A percentile compares a stretch with the other conserved stretches of the same genome.
phyloP scores from a whole-genome alignment of 2,888 invertebrate genomes.

The Microplitis manilae region DNA sequence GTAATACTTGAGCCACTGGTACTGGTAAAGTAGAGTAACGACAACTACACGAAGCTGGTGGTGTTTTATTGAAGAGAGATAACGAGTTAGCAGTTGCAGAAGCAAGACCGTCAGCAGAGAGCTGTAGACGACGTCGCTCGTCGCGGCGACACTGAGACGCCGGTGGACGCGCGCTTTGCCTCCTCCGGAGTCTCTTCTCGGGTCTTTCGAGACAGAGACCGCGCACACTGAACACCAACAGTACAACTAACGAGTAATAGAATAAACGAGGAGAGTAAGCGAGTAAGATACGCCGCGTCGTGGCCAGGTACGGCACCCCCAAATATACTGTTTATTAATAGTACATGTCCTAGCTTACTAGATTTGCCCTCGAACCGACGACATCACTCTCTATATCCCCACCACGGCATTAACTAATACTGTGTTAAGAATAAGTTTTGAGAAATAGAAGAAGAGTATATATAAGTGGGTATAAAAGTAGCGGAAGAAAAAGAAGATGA shows the following conservation, averaged over 20 bases:
- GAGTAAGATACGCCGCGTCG: conserved; percentile 47
- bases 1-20: background rate
- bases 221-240: background rate
- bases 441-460: background rate
- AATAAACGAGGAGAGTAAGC: conserved; percentile 17
- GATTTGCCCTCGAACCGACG: conserved; percentile 66
- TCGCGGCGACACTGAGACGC: conserved; percentile 71
- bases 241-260: too few relatives aligned
- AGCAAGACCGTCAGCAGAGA: conserved; percentile 14
- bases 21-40: conserved; percentile 11
- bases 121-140: conserved; percentile 65
- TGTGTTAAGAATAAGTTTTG: background rate
- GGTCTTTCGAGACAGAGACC: conserved; percentile 52
- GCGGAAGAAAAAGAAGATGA: conserved; percentile 4
- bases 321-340: conserved; percentile 69
- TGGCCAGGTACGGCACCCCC: conserved; percentile 70
- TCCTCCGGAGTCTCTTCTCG: conserved; percentile 55
- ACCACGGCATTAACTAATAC: background rate
- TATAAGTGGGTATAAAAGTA: conserved; percentile 15
- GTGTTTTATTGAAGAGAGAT: background rate
- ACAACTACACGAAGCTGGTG: too few relatives aligned
- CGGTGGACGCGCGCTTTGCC: conserved; percentile 62
- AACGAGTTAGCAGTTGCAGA: background rate
- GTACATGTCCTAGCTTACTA: conserved; percentile 69
- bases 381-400: conserved; percentile 12